Base-by-base conservation (phyloP, 1,140 invertebrate genomes). In the Drosophila dunni region DNA sequence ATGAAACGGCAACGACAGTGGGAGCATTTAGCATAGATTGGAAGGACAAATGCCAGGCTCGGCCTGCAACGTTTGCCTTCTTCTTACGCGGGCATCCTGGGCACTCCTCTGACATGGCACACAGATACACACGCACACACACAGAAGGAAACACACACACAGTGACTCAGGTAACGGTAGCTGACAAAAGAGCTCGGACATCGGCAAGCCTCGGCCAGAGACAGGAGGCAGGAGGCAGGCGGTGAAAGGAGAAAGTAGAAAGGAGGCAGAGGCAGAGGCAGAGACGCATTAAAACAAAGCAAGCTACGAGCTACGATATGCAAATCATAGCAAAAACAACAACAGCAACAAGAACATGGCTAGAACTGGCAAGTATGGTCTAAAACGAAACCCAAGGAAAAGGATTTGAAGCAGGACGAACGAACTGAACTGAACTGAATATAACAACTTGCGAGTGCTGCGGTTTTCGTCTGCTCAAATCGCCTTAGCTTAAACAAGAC, bases 1-100 rank as follows among this genome's bases (percentile, higher is more conserved):
- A 58, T 34, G 63, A 63, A 54, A 44, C 58, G 66, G 51, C 70
- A 58, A 34, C 11, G 54, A 60, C 67, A 73, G 77, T 70, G 79
- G 75, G 79, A 61, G 76, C 84, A 86, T 86, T 88, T 89, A 82
- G 84, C 84, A 89, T 89, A 83, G 84, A 89, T 88, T 88, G 83
- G 83, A 86, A 86, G 84, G 83, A 88, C 83, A 80, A 89, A 78
- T 88, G 82, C 80, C 80, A 80, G 84, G 48, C 80, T 75, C 80
- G 71, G 84, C 80, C 77, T 65, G 84, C 73, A 48, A 75, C 79
- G 70, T 72, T 83, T 86, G 83, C 83, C 79, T 89, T 83, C 83
- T 83, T 88, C 83, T 89, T 88, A 84, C 84, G 84, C 84, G 79
- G 79, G 73, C 53, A 86, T 82, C 79, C 83, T 88, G 79, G 48